phyloP scores from a whole-genome alignment of 2,797 vertebrate genomes.

The Chelonia mydas region DNA sequence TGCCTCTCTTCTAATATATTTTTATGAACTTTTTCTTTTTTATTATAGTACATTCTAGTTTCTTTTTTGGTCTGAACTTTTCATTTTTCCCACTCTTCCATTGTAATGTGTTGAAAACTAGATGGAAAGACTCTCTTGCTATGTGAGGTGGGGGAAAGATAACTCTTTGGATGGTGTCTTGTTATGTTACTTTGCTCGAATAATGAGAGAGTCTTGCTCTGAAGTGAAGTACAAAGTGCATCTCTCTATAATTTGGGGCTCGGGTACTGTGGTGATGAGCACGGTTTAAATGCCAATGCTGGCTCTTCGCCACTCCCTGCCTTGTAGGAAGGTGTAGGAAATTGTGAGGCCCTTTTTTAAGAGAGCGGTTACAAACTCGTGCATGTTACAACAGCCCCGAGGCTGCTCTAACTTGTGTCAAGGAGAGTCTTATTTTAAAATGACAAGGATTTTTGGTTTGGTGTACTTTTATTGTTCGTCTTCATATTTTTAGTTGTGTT shows the following conservation, averaged over 20 bases:
- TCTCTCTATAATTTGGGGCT: neutral
- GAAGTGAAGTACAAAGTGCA: neutral
- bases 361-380: neutral
- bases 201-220: neutral
- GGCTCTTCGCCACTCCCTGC: neutral
- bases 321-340: neutral
- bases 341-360: neutral
- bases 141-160: neutral
- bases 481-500: neutral
- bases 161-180: neutral
- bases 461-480: neutral
- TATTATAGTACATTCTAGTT: neutral
- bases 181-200: neutral
- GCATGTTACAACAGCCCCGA: neutral
- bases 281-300: neutral
- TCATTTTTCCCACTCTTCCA: neutral
- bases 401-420: neutral
- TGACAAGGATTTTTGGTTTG: neutral
- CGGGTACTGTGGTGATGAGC: neutral
- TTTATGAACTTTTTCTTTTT: rapidly evolving
- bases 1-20: neutral
- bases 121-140: neutral
- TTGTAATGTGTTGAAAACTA: neutral
- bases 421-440: neutral
- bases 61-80: neutral